Percentiles rank a stretch among this genome's conserved stretches.
Evolutionary conservation across 2,797 vertebrate genomes (phyloP).

Genomic region (Melanotaenia pygmaea): DNA sequence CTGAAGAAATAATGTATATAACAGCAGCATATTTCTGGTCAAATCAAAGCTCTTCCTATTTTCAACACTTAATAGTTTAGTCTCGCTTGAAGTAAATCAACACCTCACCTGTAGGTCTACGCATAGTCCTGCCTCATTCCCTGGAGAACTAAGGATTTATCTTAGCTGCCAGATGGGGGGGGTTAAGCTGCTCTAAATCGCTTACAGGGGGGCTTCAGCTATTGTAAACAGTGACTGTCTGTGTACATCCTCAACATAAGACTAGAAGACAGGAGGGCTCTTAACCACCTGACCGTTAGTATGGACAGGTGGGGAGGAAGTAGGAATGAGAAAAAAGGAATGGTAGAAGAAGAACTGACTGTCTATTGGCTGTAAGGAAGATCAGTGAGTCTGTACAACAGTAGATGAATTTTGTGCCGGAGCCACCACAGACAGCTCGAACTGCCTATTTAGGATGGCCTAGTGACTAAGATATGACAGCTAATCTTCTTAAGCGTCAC

Average conservation of each 20-base stretch:
- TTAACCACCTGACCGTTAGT: conserved; percentile 34
- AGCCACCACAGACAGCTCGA: conserved; percentile 15
- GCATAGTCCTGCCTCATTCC: conserved; percentile 16
- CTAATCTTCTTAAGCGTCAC: conserved; percentile 64
- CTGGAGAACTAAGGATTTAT: conserved; percentile 37
- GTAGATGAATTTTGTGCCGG: conserved; percentile 25
- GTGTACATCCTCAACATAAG: conserved; percentile 16
- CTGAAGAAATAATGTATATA: not conserved
- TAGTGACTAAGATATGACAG: conserved; percentile 47
- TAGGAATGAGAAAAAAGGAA: not conserved
- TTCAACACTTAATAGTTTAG: not conserved
- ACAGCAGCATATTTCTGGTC: not conserved
- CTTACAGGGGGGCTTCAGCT: conserved; percentile 50
- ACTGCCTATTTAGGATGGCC: conserved; percentile 23
- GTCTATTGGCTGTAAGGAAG: conserved; percentile 6
- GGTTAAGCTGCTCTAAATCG: conserved; percentile 59
- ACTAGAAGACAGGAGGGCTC: conserved; percentile 14
- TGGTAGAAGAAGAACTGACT: not conserved
- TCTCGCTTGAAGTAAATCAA: not conserved
- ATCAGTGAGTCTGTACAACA: not conserved
- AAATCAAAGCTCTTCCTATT: not conserved
- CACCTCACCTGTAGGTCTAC: conserved; percentile 61
- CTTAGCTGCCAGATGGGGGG: conserved; percentile 46
- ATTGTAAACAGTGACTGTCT: conserved; percentile 47
- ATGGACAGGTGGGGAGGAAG: conserved; percentile 22